Percentiles rank a stretch among this genome's conserved stretches.
Evolutionary conservation across 2,888 invertebrate species (phyloP).

Genomic region (Escarpia spicata): DNA sequence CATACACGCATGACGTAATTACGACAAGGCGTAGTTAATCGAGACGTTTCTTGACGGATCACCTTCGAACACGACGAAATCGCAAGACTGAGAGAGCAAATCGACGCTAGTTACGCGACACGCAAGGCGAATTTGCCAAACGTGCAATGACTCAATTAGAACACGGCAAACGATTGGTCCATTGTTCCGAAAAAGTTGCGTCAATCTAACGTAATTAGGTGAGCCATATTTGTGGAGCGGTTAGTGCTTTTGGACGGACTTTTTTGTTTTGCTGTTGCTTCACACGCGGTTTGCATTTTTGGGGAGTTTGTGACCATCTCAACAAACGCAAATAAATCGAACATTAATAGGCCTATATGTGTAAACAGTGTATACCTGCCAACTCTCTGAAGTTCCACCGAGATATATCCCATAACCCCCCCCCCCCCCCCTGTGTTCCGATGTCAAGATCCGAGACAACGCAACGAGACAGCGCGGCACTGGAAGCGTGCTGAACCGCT

Average conservation of each 20-base stretch:
- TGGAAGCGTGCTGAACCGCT: too few relatives aligned
- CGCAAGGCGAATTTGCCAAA: neutral
- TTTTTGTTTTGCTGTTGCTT: neutral
- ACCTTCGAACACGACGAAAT: neutral
- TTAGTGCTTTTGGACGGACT: neutral
- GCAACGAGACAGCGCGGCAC: too few relatives aligned
- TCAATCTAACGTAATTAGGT: constrained; percentile 4
- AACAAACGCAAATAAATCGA: too few relatives aligned
- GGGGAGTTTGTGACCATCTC: too few relatives aligned
- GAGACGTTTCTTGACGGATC: neutral
- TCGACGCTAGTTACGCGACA: neutral
- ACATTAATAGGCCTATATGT: too few relatives aligned
- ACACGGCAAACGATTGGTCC: neutral
- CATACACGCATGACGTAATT: constrained; percentile 13
- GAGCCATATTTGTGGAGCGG: neutral
- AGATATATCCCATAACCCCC: too few relatives aligned
- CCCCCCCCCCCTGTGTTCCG: too few relatives aligned
- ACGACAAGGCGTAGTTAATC: constrained; percentile 11
- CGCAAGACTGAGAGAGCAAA: neutral
- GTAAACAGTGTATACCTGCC: too few relatives aligned
- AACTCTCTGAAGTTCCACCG: too few relatives aligned
- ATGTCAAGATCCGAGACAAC: too few relatives aligned
- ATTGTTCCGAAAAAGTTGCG: constrained; percentile 4
- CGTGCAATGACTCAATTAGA: too few relatives aligned
- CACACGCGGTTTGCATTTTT: neutral